Conservation (phyloP, 2,113 vertebrate species). For the Meles meles region DNA sequence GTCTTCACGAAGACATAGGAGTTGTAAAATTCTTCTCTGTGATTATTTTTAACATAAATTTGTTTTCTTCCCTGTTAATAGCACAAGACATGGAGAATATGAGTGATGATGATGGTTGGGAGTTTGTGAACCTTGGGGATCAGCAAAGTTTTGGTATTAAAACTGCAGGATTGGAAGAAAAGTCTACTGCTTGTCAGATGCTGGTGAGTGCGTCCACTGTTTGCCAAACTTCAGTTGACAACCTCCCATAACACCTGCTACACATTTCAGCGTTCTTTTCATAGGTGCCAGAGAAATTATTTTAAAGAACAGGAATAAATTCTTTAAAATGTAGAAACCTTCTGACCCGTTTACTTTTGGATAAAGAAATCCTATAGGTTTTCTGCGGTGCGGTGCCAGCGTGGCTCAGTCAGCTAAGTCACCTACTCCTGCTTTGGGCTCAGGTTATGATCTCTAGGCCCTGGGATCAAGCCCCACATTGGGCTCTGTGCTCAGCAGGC, state of each 20-base stretch:
- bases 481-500: background rate
- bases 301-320: background rate
- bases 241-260: background rate
- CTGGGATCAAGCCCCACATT: background rate
- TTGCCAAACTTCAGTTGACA: background rate
- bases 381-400: background rate
- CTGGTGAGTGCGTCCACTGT: conserved; percentile 84
- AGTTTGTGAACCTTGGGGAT: conserved; percentile 98
- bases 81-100: conserved; percentile 99
- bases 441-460: background rate
- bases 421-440: background rate
- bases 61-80: conserved; percentile 62
- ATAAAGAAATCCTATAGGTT: background rate
- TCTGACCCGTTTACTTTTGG: background rate
- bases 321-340: background rate
- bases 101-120: conserved; percentile 98
- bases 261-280: background rate
- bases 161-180: conserved; percentile 98
- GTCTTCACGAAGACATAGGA: conserved; percentile 5
- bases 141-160: conserved; percentile 99
- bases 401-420: background rate
- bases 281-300: background rate
- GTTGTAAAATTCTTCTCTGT: background rate
- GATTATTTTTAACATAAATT: background rate
- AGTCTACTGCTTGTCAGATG: conserved; percentile 99